Evolutionary conservation across 2,113 vertebrate species (phyloP), one percentile per base, ranked within the genome.

Genomic region (Mustela nigripes): DNA sequence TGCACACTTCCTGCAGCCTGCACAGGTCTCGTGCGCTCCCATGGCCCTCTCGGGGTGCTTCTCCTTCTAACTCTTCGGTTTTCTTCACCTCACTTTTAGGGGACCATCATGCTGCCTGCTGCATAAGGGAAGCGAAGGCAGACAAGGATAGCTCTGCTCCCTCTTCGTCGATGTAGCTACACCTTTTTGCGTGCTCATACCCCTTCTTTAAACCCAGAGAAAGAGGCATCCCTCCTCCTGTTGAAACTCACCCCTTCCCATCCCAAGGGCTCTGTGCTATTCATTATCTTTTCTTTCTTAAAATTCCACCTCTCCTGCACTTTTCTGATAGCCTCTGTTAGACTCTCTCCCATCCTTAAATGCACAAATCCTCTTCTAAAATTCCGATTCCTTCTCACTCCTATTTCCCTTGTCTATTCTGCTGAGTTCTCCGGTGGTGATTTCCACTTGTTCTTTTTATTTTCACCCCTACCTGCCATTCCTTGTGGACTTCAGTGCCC

Each of bases 1-100:
- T 18, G 4, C 15, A 10, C 7, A 10, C 88, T 69, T 33, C 60
- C 24, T 71, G 33, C 7, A 80, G 81, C 50, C 50, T 12, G 10
- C 24, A 21, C 0, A 2, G 18, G 50, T 15, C 33, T 62, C 15
- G 1, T 2, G 8, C 1, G 4, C 53, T 63, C 76, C 18, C 2
- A 16, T 0, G 11, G 21, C 53, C 65, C 12, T 81, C 11, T 16
- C 19, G 18, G 1, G 12, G 24, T 53, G 36, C 31, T 18, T 48
- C 21, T 86, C 89, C 80, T 79, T 50, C 73, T 80, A 50, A 62
- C 50, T 71, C 26, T 4, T 39, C 53, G 19, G 22, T 71, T 71
- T 67, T 67, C 73, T 24, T 78, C 16, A 16, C 71, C 31, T 50
- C 48, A 48, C 73, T 79, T 79, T 60, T 26, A 78, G 39, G 18